Evolutionary conservation across 2,888 invertebrate genomes (phyloP).

Genomic region (Brenthis ino): DNA sequence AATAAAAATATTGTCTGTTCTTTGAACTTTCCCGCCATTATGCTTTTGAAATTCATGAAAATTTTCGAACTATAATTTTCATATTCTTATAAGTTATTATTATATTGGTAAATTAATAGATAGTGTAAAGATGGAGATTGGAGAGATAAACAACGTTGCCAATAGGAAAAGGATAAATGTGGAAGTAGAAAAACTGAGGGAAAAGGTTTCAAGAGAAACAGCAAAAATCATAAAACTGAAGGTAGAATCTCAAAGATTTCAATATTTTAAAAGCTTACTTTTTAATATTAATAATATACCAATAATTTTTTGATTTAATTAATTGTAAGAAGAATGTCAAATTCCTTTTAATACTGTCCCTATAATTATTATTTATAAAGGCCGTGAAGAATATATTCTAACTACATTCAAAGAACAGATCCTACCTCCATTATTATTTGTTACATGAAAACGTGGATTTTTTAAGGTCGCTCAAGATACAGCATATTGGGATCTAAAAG

Average conservation of each 20-base stretch:
- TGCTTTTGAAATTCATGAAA: no score
- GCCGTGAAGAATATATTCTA: no score
- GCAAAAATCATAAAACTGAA: slow-evolving; percentile 67
- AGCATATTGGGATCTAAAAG: slow-evolving; percentile 69
- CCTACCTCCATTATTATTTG: neutral
- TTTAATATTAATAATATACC: neutral
- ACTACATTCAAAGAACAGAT: no score
- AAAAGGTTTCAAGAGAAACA: slow-evolving; percentile 64
- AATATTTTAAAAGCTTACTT: neutral
- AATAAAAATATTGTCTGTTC: no score
- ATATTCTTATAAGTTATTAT: no score
- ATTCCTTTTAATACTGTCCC: neutral
- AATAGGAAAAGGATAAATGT: slow-evolving; percentile 59
- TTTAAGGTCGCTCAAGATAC: slow-evolving; percentile 70
- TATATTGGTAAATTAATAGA: no score
- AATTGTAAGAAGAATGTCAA: no score
- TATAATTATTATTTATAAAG: no score
- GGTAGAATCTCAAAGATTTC: slow-evolving; percentile 46
- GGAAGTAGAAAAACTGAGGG: slow-evolving; percentile 63
- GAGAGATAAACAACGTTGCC: slow-evolving; percentile 58
- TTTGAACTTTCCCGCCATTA: no score
- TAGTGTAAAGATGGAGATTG: slow-evolving; percentile 53
- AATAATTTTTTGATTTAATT: neutral
- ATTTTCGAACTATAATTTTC: no score
- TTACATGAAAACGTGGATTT: neutral